These are phyloP conservation scores for Halcyon badia DNA, from an alignment of 2,797 vertebrate species.

Conservation along the genomic window DNA sequence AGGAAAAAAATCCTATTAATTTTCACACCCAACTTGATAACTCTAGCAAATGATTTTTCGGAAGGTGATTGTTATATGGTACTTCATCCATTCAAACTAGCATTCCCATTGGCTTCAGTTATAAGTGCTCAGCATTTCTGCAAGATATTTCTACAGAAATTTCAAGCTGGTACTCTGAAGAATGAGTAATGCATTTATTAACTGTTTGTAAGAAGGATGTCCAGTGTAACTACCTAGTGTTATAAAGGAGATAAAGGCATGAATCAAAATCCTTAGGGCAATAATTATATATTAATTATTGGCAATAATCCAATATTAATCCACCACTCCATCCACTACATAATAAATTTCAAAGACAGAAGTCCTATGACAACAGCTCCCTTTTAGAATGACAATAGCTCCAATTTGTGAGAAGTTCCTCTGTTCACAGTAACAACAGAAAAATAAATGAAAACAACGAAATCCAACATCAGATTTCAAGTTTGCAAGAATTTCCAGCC, in stretches of 20 bases:
- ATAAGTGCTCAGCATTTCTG: not conserved
- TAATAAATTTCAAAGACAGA: not conserved
- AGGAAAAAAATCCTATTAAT: constrained; percentile 39
- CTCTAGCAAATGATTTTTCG: constrained; percentile 27
- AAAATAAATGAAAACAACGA: not conserved
- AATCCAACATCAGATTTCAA: not conserved
- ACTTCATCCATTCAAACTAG: not conserved
- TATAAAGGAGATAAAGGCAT: not conserved
- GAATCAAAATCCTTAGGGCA: not conserved
- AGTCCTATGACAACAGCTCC: not conserved
- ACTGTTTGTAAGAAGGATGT: not conserved
- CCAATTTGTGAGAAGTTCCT: not conserved
- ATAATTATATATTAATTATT: not conserved
- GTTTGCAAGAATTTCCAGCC: not conserved
- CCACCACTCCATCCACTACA: not conserved
- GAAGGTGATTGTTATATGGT: not conserved
- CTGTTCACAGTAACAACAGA: not conserved
- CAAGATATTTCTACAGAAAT: not conserved
- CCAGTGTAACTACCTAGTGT: not conserved
- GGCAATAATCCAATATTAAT: not conserved
- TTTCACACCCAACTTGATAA: constrained; percentile 37
- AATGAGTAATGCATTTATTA: not conserved
- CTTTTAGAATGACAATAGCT: not conserved
- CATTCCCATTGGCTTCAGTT: not conserved
- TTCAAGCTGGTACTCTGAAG: not conserved